Conservation (phyloP, 2,797 vertebrate species). For the Periophthalmus magnuspinnatus region DNA sequence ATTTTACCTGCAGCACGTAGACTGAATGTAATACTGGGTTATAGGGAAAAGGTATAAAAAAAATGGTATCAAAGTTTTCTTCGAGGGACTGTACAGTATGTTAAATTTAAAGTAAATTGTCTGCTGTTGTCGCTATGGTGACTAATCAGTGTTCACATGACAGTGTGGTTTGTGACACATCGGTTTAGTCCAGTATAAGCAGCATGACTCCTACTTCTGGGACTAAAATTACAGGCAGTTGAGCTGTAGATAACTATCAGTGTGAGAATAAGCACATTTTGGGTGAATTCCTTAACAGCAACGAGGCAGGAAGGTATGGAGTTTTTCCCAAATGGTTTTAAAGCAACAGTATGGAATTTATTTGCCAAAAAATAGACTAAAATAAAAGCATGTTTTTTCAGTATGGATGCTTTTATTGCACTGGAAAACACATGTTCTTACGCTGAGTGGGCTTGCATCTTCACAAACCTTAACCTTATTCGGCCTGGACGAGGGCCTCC, state of each 20-base stretch:
- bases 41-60: too few species aligned
- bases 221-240: neutral
- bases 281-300: conserved; percentile 12
- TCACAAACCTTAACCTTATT: too few species aligned
- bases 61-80: too few species aligned
- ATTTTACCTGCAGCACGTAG: too few species aligned
- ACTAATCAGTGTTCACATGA: conserved; percentile 42
- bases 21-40: too few species aligned
- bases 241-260: conserved; percentile 27
- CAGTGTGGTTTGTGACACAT: conserved; percentile 31
- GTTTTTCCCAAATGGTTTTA: neutral
- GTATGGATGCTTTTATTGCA: too few species aligned
- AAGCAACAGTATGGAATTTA: too few species aligned
- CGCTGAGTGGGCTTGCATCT: too few species aligned
- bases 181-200: conserved; percentile 10
- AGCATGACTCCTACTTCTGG: conserved; percentile 34
- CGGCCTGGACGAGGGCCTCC: too few species aligned
- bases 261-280: conserved; percentile 31
- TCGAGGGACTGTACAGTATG: neutral
- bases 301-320: conserved; percentile 11
- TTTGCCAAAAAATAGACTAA: too few species aligned
- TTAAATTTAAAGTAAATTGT: neutral
- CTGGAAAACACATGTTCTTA: too few species aligned
- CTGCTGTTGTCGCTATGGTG: conserved; percentile 14
- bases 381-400: too few species aligned